A percentile compares a stretch with the other conserved stretches of the same genome.
Conservation (phyloP, 2,113 vertebrate genomes). For the Spilogale gracilis region DNA sequence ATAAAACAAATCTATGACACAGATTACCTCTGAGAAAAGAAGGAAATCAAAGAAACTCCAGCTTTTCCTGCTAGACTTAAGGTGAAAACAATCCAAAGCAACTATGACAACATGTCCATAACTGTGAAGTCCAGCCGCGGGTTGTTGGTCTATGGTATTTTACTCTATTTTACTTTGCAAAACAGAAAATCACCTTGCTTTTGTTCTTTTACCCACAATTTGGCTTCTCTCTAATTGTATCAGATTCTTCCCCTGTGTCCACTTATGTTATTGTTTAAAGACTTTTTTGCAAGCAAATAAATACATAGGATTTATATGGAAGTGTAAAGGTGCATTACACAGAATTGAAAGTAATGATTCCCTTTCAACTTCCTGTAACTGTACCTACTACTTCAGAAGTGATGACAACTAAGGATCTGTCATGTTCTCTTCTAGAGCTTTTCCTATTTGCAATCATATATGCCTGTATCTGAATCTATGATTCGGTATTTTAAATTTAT, state of each 20-base stretch:
- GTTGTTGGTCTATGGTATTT: background rate
- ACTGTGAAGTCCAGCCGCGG: background rate
- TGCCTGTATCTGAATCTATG: background rate
- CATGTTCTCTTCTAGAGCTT: background rate
- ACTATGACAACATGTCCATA: background rate
- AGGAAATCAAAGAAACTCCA: conserved; percentile 18
- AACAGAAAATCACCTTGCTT: background rate
- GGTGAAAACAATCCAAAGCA: conserved; percentile 43
- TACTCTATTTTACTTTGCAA: background rate
- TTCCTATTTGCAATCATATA: background rate
- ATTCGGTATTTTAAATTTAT: background rate
- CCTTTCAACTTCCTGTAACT: background rate
- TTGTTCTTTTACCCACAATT: background rate
- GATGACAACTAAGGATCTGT: background rate
- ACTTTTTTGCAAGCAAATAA: background rate
- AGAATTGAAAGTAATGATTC: background rate
- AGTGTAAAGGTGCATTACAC: background rate
- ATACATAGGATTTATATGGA: background rate
- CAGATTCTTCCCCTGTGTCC: background rate
- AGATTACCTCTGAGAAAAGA: background rate
- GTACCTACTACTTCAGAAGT: background rate
- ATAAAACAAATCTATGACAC: background rate
- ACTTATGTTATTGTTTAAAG: background rate
- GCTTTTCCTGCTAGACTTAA: background rate
- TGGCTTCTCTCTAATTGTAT: background rate